Base-by-base conservation (phyloP, 2,113 vertebrate species). In the Menura novaehollandiae region DNA sequence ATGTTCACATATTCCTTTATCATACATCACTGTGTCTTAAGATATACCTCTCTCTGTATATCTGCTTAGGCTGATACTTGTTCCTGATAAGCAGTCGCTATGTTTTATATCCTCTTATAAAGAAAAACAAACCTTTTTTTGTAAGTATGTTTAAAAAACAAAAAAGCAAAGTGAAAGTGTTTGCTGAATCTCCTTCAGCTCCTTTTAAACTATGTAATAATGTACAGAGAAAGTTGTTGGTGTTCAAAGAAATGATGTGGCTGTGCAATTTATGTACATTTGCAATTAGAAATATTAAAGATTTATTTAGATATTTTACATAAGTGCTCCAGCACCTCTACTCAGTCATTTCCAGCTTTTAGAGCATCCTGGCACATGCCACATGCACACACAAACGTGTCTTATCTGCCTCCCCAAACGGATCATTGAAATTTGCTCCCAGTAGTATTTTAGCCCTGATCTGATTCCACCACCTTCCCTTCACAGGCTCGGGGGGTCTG, bases 281-380 rank as follows among this genome's bases (percentile, higher is more conserved):
- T 99, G 99, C 99, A 99, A 99, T 98, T 99, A 99, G 99, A 99
- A 99, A 98, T 99, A 99, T 99, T 99, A 99, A 99, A 99, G 99
- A 99, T 99, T 99, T 99, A 99, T 99, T 99, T 99, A 99, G 99
- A 99, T 99, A 99, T 99, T 99, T 99, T 99, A 99, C 59, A 3
- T 59, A 92, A 97, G 56, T 72, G 97, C 63, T 58, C 91, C 89
- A 91, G 73, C 95, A 77, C 58, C 44, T 97, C 94, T 64, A 2
- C 67, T 90, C 52, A 3, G 30, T 94, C 79, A 52, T 84, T 93
- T 33, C 43, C 55, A 59, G 51, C 3, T 47, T 37, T 41, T 32
- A 28, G 56, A 20, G 47, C 43, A 44, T 26, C 49, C 24, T 55
- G 15, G 30, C 56, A 35, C 55, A 3, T 19, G 22, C 66, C 75